Evolutionary conservation across 2,113 vertebrate genomes (phyloP).

Genomic region (Xiphophorus hellerii): DNA sequence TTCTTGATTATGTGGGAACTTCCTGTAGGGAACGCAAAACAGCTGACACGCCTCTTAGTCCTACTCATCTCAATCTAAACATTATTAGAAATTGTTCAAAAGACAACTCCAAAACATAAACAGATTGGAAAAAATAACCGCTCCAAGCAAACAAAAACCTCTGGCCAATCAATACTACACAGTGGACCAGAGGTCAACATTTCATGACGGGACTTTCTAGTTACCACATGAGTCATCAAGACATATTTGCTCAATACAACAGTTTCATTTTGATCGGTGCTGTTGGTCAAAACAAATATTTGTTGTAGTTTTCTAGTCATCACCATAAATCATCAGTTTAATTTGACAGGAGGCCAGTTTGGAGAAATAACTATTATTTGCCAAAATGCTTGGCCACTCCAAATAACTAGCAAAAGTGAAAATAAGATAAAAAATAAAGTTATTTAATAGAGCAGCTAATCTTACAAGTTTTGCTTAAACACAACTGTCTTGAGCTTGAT

Average conservation of each 20-base stretch:
- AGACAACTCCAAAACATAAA: not conserved
- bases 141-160: not conserved
- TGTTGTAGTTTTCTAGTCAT: not conserved
- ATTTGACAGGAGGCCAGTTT: not conserved
- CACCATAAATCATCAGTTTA: not conserved
- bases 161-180: not conserved
- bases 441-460: not conserved
- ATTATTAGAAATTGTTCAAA: not conserved
- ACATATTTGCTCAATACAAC: slow-evolving; percentile 9
- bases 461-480: not conserved
- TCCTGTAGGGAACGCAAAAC: not conserved
- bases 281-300: not conserved
- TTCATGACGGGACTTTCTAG: not conserved
- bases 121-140: not conserved
- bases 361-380: not conserved
- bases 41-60: not conserved
- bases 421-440: not conserved
- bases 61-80: not conserved
- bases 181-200: slow-evolving; percentile 9
- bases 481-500: not conserved
- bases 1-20: not conserved
- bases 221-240: not conserved
- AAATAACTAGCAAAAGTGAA: not conserved
- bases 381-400: not conserved
- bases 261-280: not conserved